Conservation (phyloP, 1,140 invertebrate species). For the Prorops nasuta region DNA sequence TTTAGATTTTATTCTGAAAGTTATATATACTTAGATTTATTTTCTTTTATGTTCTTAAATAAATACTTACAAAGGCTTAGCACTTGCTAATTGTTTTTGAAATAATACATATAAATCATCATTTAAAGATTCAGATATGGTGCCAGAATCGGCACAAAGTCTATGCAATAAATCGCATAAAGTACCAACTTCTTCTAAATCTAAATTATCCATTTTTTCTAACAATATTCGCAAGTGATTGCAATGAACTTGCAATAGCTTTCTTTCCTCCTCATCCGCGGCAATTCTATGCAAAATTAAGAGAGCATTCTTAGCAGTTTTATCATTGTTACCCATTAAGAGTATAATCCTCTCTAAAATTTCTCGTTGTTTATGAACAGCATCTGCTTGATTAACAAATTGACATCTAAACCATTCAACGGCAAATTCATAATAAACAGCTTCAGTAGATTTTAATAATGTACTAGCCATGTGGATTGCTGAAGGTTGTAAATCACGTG, state of each 20-base stretch:
- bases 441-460: conserved; percentile 42
- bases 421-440: conserved; percentile 39
- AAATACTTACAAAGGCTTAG: conserved; percentile 47
- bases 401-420: conserved; percentile 46
- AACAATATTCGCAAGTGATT: conserved; percentile 56
- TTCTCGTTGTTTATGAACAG: conserved; percentile 42
- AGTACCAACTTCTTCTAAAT: conserved; percentile 60
- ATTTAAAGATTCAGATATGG: conserved; percentile 53
- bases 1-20: conserved; percentile 48
- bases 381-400: conserved; percentile 37
- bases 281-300: conserved; percentile 43
- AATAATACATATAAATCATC: conserved; percentile 64
- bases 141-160: conserved; percentile 51
- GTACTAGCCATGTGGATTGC: conserved; percentile 37
- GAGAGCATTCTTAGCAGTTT: conserved; percentile 43
- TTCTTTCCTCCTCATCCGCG: conserved; percentile 28
- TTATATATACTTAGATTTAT: conserved; percentile 7
- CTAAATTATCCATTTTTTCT: conserved; percentile 60
- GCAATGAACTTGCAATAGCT: conserved; percentile 46
- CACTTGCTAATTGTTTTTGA: conserved; percentile 63
- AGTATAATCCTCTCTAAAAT: conserved; percentile 43
- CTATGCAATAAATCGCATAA: conserved; percentile 59
- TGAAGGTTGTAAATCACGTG: conserved; percentile 35
- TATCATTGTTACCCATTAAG: conserved; percentile 45
- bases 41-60: conserved; percentile 6